phyloP scores from a whole-genome alignment of 2,797 vertebrate genomes.

The Garrulus glandarius region DNA sequence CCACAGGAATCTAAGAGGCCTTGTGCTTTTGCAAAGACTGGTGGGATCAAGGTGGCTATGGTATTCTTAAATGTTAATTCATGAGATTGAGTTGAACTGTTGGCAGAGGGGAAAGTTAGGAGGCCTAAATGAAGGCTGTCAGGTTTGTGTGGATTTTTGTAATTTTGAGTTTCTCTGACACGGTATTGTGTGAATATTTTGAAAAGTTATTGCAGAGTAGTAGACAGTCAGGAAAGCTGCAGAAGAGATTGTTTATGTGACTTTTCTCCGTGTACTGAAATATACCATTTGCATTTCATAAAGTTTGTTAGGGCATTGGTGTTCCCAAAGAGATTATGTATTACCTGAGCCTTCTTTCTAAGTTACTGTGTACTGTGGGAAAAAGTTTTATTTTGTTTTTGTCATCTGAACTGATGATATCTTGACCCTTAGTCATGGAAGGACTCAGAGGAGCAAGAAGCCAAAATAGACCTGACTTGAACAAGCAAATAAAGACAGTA shows the following conservation, averaged over 20 bases:
- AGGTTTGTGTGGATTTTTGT: background rate
- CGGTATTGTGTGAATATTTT: background rate
- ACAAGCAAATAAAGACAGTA: background rate
- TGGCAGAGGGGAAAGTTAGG: background rate
- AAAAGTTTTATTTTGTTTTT: background rate
- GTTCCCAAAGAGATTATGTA: background rate
- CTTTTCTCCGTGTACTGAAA: background rate
- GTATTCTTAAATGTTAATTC: background rate
- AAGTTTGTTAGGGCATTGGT: background rate
- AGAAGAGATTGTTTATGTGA: background rate
- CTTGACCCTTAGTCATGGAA: background rate
- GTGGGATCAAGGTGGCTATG: fast-evolving
- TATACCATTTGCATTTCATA: background rate
- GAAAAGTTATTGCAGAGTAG: background rate
- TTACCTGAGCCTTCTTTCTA: background rate
- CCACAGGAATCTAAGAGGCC: background rate
- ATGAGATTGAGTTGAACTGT: background rate
- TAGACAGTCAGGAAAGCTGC: background rate
- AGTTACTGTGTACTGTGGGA: background rate
- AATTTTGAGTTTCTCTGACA: background rate
- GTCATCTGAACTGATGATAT: background rate
- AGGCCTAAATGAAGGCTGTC: background rate
- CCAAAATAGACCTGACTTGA: background rate
- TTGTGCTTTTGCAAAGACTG: background rate
- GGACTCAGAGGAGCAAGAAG: background rate